Evolutionary conservation across 2,113 vertebrate genomes (phyloP), one percentile per base, ranked within the genome.

Genomic region (Smithornis capensis): DNA sequence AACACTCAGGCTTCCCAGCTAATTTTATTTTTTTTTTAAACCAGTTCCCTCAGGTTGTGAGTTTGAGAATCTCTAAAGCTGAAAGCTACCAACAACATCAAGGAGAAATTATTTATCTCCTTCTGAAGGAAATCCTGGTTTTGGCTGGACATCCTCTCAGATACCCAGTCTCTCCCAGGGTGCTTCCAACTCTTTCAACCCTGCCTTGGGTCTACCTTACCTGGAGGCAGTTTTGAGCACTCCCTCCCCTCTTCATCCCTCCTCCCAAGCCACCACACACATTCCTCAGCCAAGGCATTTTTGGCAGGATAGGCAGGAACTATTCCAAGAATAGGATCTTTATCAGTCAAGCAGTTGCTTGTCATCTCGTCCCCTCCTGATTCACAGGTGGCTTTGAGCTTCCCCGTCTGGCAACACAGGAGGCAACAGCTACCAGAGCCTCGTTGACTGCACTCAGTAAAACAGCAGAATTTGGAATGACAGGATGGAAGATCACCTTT

Each of bases 231-330:
- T 60, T 91, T 82, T 76, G 87, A 55, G 25, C 16, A 8, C 31
- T 83, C 63, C 63, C 63, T 95, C 69, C 45, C 42, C 29, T 83
- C 59, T 67, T 84, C 90, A 75, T 74, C 80, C 76, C 86, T 90
- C 83, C 69, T 94, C 83, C 83, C 92, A 94, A 56, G 52, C 64
- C 73, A 76, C 64, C 47, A 35, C 73, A 35, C 73, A 33, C 60
- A 8, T 83, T 92, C 79, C 81, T 92, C 88, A 90, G 94, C 96
- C 95, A 96, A 96, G 89, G 40, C 89, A 9, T 64, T 84, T 90
- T 95, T 96, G 94, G 95, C 96, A 97, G 80, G 68, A 59, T 74
- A 71, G 90, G 40, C 76, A 96, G 96, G 95, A 97, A 56, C 60
- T 92, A 63, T 90, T 97, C 96, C 95, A 96, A 93, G 91, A 96